A percentile compares a stretch with the other conserved stretches of the same genome.
phyloP scores from a whole-genome alignment of 2,888 invertebrate genomes.

The Tyria jacobaeae region DNA sequence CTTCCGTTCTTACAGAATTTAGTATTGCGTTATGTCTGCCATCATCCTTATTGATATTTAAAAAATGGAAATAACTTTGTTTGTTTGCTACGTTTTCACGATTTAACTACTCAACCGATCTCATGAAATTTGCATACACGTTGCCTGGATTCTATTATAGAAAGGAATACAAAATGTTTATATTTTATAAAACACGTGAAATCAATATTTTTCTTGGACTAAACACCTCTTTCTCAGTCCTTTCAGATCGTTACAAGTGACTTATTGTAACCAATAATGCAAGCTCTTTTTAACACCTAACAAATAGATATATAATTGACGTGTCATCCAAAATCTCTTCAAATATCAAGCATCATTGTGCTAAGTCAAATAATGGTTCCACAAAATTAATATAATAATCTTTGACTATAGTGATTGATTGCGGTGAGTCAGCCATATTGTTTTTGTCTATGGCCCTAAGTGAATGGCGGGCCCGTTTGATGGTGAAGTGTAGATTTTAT shows the following conservation, averaged over 20 bases:
- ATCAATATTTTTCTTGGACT: neutral
- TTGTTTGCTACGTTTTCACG: too few relatives aligned
- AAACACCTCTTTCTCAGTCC: neutral
- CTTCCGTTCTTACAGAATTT: too few relatives aligned
- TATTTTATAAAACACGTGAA: neutral
- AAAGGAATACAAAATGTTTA: too few relatives aligned
- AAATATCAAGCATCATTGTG: slow-evolving; percentile 71
- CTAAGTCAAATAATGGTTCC: slow-evolving; percentile 83
- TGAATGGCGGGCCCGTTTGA: slow-evolving; percentile 49
- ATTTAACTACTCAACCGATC: too few relatives aligned
- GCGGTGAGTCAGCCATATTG: slow-evolving; percentile 75
- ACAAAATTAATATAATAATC: slow-evolving; percentile 84
- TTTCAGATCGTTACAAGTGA: neutral
- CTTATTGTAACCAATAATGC: slow-evolving; percentile 5
- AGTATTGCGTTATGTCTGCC: too few relatives aligned
- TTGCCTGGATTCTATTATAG: too few relatives aligned
- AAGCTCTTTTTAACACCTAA: slow-evolving; percentile 61
- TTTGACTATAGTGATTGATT: slow-evolving; percentile 83
- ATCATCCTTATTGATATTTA: too few relatives aligned
- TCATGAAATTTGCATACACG: too few relatives aligned
- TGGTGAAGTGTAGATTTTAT: slow-evolving; percentile 48
- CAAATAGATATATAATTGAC: slow-evolving; percentile 82
- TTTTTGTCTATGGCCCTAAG: slow-evolving; percentile 47
- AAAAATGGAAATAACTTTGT: too few relatives aligned
- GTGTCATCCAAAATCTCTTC: slow-evolving; percentile 72